Conservation (phyloP, 2,797 vertebrate genomes). For the Parauchenoglanis ngamensis region DNA sequence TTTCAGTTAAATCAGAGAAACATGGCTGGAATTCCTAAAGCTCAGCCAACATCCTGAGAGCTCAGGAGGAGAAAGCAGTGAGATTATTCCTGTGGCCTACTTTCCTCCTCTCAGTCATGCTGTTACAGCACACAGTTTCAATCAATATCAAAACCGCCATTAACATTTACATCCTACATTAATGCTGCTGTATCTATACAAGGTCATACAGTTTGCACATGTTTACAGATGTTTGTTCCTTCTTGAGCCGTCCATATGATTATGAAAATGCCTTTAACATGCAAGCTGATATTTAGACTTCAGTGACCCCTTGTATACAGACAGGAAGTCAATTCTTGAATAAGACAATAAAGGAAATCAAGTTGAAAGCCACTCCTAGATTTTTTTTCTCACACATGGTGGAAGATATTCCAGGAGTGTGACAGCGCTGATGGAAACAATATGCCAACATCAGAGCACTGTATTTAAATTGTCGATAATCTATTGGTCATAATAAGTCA, state of each 20-base stretch:
- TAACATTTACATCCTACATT: background rate
- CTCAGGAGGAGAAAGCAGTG: conserved; percentile 31
- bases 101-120: conserved; percentile 37
- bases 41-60: background rate
- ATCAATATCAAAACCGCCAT: conserved; percentile 31
- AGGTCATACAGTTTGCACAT: background rate
- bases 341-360: conserved; percentile 43
- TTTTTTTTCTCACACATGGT: background rate
- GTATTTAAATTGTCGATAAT: conserved; percentile 20
- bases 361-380: conserved; percentile 5
- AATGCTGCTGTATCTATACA: background rate
- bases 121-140: conserved; percentile 36
- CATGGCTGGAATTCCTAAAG: conserved; percentile 2
- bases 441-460: conserved; percentile 44
- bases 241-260: background rate
- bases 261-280: conserved; percentile 19
- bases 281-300: conserved; percentile 20
- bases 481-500: conserved; percentile 11
- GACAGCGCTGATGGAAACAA: conserved; percentile 50
- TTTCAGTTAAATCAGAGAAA: background rate
- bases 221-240: background rate
- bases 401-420: conserved; percentile 30
- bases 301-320: conserved; percentile 14
- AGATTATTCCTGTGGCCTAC: conserved; percentile 48
- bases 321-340: conserved; percentile 30